Percentiles rank a stretch among this genome's conserved stretches.
These are phyloP conservation scores for Girardinus metallicus DNA, from an alignment of 2,797 vertebrate species.

Conservation along the genomic window DNA sequence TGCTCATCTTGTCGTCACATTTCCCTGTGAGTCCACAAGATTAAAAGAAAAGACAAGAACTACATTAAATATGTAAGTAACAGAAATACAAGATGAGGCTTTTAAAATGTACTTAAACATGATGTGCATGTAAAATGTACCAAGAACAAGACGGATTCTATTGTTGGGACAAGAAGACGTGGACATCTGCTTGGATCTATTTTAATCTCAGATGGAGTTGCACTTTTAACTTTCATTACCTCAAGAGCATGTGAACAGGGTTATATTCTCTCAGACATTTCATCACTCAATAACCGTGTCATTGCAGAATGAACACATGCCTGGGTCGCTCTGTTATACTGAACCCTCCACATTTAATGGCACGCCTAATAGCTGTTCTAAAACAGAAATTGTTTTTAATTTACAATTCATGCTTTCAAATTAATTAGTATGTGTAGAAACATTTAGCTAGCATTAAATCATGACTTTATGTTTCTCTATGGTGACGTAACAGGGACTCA, in stretches of 20 bases:
- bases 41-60: conserved; percentile 28
- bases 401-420: background rate
- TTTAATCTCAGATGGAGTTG: conserved; percentile 7
- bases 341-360: background rate
- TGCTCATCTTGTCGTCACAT: conserved; percentile 67
- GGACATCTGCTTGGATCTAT: conserved; percentile 30
- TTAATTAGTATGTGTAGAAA: background rate
- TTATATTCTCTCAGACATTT: conserved; percentile 33
- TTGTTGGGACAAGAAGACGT: conserved; percentile 4
- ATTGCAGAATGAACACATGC: conserved; percentile 12
- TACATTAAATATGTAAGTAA: conserved; percentile 36
- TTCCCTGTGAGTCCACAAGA: conserved; percentile 53
- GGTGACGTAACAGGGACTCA: background rate
- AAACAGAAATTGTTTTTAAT: conserved; percentile 1
- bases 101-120: conserved; percentile 21
- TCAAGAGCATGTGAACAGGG: conserved; percentile 30
- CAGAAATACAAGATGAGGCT: conserved; percentile 56
- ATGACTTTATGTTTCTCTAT: background rate
- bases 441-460: background rate
- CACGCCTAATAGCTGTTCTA: background rate
- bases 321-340: conserved; percentile 9
- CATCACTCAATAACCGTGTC: conserved; percentile 28
- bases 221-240: conserved; percentile 12
- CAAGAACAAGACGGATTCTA: background rate
- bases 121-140: conserved; percentile 4